Evolutionary conservation across 1,140 invertebrate genomes (phyloP).

Genomic region (Drosophila subobscura): DNA sequence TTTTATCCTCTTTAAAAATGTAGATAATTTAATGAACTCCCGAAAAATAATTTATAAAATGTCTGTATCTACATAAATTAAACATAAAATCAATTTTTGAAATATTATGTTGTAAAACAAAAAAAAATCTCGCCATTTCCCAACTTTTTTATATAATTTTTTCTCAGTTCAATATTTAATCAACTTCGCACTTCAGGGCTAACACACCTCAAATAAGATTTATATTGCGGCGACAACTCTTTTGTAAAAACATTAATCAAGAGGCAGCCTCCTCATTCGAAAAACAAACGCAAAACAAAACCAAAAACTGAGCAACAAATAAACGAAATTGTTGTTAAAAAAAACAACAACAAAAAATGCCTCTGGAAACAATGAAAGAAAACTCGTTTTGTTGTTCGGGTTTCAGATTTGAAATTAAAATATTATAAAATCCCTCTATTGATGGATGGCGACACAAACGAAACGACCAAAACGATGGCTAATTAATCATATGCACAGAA

Average conservation of each 20-base stretch:
- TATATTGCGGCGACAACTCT: slow-evolving; percentile 71
- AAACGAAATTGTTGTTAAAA: slow-evolving; percentile 61
- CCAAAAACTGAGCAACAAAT: slow-evolving; percentile 35
- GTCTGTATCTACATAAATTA: too few relatives aligned
- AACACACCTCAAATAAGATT: slow-evolving; percentile 44
- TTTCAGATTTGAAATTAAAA: slow-evolving; percentile 64
- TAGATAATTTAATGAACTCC: too few relatives aligned
- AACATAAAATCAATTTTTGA: too few relatives aligned
- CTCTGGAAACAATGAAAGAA: slow-evolving; percentile 42
- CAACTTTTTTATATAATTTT: slow-evolving; percentile 1
- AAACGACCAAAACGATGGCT: slow-evolving; percentile 28
- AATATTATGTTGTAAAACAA: background rate
- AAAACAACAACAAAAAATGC: slow-evolving; percentile 22
- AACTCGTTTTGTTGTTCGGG: slow-evolving; percentile 60
- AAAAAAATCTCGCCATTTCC: too few relatives aligned
- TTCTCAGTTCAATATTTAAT: slow-evolving; percentile 28
- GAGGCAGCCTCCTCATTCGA: slow-evolving; percentile 10
- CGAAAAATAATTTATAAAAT: too few relatives aligned
- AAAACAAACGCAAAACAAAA: slow-evolving; percentile 10
- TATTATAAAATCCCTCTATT: slow-evolving; percentile 56
- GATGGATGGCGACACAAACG: slow-evolving; percentile 70
- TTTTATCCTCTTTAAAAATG: too few relatives aligned
- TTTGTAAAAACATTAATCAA: slow-evolving; percentile 75
- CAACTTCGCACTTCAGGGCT: slow-evolving; percentile 62
- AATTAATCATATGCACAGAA: slow-evolving; percentile 77